Evolutionary conservation across 2,888 invertebrate genomes (phyloP).

Genomic region (Penaeus monodon): DNA sequence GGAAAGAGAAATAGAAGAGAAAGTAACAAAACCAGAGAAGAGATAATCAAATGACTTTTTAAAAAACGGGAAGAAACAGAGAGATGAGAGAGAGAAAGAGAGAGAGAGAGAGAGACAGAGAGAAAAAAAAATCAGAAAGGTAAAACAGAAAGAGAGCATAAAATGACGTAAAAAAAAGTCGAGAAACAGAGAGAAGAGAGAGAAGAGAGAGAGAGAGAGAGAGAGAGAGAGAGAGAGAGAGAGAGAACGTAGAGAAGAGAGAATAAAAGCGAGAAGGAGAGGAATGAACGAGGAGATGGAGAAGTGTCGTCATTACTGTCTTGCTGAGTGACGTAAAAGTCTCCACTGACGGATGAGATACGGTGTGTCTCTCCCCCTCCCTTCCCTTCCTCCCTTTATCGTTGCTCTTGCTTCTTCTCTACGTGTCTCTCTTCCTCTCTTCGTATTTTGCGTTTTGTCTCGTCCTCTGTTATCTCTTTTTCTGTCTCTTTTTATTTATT

Average conservation of each 20-base stretch:
- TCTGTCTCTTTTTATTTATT: too few species aligned
- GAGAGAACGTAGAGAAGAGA: background rate
- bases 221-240: background rate
- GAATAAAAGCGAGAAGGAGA: background rate
- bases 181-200: too few species aligned
- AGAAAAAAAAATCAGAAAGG: background rate
- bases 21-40: background rate
- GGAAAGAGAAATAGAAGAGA: background rate
- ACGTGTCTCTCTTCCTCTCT: too few species aligned
- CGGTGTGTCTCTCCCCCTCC: background rate
- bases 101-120: background rate
- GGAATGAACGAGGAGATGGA: background rate
- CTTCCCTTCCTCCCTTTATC: background rate
- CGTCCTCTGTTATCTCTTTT: too few species aligned
- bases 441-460: too few species aligned
- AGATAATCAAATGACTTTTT: too few species aligned
- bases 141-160: background rate
- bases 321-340: slow-evolving; percentile 5
- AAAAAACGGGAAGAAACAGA: background rate
- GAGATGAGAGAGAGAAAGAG: background rate
- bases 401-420: background rate
- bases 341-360: slow-evolving; percentile 35
- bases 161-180: background rate
- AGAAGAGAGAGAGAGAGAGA: background rate
- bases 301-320: slow-evolving; percentile 43